Evolutionary conservation across 2,888 invertebrate species (phyloP), one percentile per base, ranked within the genome.

Genomic region (Mystacides longicornis): DNA sequence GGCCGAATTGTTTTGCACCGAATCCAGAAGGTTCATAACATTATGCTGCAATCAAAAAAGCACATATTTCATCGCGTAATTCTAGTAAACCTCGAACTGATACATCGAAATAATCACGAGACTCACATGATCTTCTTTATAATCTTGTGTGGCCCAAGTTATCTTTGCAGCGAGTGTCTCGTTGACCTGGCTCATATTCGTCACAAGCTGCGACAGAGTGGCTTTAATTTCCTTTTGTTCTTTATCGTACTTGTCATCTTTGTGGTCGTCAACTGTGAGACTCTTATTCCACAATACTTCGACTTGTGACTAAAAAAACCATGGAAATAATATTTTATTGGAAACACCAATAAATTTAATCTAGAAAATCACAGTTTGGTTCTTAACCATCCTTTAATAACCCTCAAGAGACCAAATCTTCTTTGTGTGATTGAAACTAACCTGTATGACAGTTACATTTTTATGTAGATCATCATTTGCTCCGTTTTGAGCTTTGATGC

Each of bases 401-500:
- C n/a, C n/a, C n/a, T n/a, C n/a, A n/a, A n/a, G n/a, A n/a, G n/a
- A n/a, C n/a, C n/a, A n/a, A n/a, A n/a, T n/a, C n/a, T n/a, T n/a
- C n/a, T n/a, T n/a, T n/a, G n/a, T n/a, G n/a, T n/a, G 27, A 27
- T 7, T 5, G 11, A 27, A 27, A 11, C 60, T 57, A 57, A 70
- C 71, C 65, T 67, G 64, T 56, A 70, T 64, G 50, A 62, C 64
- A 14, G 65, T 67, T 27, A 71, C 64, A 60, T 70, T 70, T 51
- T 66, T 65, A 51, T 64, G 64, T 52, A 69, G 58, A 1, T 74
- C 62, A 1, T 69, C 65, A 0, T 75, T 75, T 11, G 71, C 67
- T 22, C 68, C 64, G 1, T 75, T 75, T 64, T 75, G 76, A 59
- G 74, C 72, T 31, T 70, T 71, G 1, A 74, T 71, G 2, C 71